Percentiles rank a stretch among this genome's conserved stretches.
Conservation (phyloP, 2,888 invertebrate genomes). For the Cryptus viduatorius region DNA sequence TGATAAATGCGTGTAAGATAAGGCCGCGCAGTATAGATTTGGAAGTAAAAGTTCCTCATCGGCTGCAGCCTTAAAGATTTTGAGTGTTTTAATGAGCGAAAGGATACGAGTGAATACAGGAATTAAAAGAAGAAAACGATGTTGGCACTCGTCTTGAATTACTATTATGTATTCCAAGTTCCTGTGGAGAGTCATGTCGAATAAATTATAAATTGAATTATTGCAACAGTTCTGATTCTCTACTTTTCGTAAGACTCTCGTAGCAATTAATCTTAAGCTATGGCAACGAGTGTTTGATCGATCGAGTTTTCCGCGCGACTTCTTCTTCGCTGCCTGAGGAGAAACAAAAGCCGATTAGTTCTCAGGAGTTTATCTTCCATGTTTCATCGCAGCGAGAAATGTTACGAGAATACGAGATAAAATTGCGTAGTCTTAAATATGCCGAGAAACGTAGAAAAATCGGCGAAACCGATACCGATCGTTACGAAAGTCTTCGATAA, state of each 20-base stretch:
- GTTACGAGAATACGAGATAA: slow-evolving; percentile 13
- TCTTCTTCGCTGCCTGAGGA: background rate
- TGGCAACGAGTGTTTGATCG: slow-evolving; percentile 65
- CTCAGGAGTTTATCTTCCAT: background rate
- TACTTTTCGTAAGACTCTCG: background rate
- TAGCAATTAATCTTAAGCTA: slow-evolving; percentile 13
- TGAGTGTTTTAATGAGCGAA: slow-evolving; percentile 3
- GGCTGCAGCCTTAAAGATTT: background rate
- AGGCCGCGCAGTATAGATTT: background rate
- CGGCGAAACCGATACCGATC: slow-evolving; percentile 25
- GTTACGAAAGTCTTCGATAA: slow-evolving; percentile 50
- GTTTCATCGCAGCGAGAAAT: slow-evolving; percentile 17
- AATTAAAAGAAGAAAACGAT: background rate
- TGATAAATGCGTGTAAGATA: background rate
- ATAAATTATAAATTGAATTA: slow-evolving; percentile 8
- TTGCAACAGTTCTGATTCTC: background rate
- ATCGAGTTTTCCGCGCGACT: slow-evolving; percentile 13
- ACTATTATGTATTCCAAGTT: slow-evolving; percentile 37
- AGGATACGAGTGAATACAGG: background rate
- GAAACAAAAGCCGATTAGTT: slow-evolving; percentile 49
- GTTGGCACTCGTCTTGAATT: slow-evolving; percentile 7
- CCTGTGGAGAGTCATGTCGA: slow-evolving; percentile 2
- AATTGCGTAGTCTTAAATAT: background rate
- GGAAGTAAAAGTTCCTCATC: slow-evolving; percentile 14
- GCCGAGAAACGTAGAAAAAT: slow-evolving; percentile 4